phyloP scores from a whole-genome alignment of 2,797 vertebrate genomes.

The Dendrocincla tyrannina region DNA sequence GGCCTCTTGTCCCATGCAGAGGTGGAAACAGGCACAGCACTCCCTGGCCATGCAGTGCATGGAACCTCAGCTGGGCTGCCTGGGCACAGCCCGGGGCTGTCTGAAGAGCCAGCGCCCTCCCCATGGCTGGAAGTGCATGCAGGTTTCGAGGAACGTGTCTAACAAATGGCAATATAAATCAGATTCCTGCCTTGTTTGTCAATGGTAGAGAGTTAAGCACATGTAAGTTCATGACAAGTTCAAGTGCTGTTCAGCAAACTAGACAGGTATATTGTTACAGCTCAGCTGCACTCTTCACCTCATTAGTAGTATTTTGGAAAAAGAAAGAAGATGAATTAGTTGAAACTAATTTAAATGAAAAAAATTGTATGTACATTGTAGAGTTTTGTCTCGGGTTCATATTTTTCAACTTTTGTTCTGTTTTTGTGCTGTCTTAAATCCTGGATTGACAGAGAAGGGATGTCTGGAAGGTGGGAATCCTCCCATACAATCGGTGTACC shows the following conservation, averaged over 20 bases:
- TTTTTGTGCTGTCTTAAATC: not conserved
- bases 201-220: not conserved
- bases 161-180: not conserved
- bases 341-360: not conserved
- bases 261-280: not conserved
- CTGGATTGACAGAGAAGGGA: not conserved
- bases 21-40: not conserved
- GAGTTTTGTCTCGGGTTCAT: not conserved
- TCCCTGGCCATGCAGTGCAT: not conserved
- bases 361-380: accelerated
- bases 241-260: not conserved
- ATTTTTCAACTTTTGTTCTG: not conserved
- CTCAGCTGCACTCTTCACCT: not conserved
- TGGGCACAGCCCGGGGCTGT: not conserved
- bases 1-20: accelerated
- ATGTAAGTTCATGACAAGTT: not conserved
- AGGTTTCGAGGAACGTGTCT: not conserved
- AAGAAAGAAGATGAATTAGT: not conserved
- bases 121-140: not conserved
- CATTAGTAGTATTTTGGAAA: not conserved
- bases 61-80: not conserved
- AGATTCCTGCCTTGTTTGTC: not conserved
- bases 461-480: not conserved
- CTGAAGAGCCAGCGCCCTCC: not conserved
- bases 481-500: not conserved